phyloP scores from a whole-genome alignment of 1,140 invertebrate genomes.

The Drosophila jambulina region DNA sequence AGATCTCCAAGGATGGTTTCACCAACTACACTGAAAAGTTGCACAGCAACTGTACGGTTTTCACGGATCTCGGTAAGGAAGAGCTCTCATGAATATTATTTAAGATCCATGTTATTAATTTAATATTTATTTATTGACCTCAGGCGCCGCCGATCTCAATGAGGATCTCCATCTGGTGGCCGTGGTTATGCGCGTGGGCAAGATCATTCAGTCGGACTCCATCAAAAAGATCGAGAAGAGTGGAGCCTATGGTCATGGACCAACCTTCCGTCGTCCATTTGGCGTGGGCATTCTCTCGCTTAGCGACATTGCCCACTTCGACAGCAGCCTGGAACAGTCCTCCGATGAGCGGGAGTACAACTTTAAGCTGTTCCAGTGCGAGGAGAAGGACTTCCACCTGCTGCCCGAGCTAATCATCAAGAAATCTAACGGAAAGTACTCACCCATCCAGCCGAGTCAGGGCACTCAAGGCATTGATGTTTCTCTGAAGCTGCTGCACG shows the following conservation, averaged over 20 bases:
- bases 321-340: slow-evolving; percentile 86
- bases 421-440: slow-evolving; percentile 93
- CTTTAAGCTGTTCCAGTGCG: slow-evolving; percentile 92
- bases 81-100: neutral
- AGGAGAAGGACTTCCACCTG: slow-evolving; percentile 96
- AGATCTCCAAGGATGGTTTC: slow-evolving; percentile 95
- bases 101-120: neutral
- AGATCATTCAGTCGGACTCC: slow-evolving; percentile 93
- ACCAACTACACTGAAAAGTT: slow-evolving; percentile 95
- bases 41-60: slow-evolving; percentile 95
- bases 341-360: slow-evolving; percentile 90
- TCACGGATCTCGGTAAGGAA: slow-evolving; percentile 88
- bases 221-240: slow-evolving; percentile 88
- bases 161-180: slow-evolving; percentile 94
- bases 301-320: slow-evolving; percentile 87
- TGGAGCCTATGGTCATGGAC: slow-evolving; percentile 70
- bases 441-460: slow-evolving; percentile 86
- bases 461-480: slow-evolving; percentile 89
- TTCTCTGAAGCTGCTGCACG: slow-evolving; percentile 90
- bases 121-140: neutral
- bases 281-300: slow-evolving; percentile 93
- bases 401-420: slow-evolving; percentile 95
- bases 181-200: slow-evolving; percentile 94
- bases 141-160: slow-evolving; percentile 91
- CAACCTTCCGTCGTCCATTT: slow-evolving; percentile 89